Base-by-base conservation (phyloP, 2,113 vertebrate genomes). In the Ibidorhyncha struthersii region DNA sequence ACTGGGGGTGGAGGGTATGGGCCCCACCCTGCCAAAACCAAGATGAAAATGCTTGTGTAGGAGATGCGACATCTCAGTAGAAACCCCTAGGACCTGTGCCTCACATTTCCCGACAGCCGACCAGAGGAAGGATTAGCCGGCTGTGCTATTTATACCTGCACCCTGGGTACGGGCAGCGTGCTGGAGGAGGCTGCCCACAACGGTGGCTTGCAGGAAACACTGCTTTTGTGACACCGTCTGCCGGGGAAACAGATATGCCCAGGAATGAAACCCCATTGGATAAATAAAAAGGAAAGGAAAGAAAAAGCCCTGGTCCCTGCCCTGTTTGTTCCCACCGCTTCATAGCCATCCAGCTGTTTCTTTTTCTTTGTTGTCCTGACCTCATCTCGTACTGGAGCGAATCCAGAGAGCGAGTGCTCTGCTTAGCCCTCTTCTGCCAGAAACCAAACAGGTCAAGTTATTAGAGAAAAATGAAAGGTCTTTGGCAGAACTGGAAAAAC, bases 371-470 rank as follows among this genome's bases (percentile, higher is more conserved):
- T 78, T 91, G 81, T 95, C 85, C 93, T 98, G 96, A 96, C 93
- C 93, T 97, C 97, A 96, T 97, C 85, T 59, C 14, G 5, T 55
- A 15, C 70, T 98, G 97, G 94, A 97, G 94, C 0, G 4, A 53
- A 83, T 86, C 94, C 97, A 98, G 94, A 70, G 80, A 97, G 78
- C 0, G 81, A 97, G 78, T 79, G 90, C 84, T 98, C 67, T 66
- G 89, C 90, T 95, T 94, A 71, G 67, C 89, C 6, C 40, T 77
- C 77, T 79, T 90, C 88, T 96, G 97, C 96, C 97, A 98, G 96
- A 96, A 98, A 97, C 52, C 61, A 86, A 97, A 89, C 91, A 98
- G 98, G 98, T 98, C 97, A 96, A 78, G 86, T 97, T 97, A 94
- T 97, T 86, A 96, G 96, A 94, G 90, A 95, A 91, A 98, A 98